Evolutionary conservation across 2,888 invertebrate genomes (phyloP).

Genomic region (Drosophila nr. perissopoda): DNA sequence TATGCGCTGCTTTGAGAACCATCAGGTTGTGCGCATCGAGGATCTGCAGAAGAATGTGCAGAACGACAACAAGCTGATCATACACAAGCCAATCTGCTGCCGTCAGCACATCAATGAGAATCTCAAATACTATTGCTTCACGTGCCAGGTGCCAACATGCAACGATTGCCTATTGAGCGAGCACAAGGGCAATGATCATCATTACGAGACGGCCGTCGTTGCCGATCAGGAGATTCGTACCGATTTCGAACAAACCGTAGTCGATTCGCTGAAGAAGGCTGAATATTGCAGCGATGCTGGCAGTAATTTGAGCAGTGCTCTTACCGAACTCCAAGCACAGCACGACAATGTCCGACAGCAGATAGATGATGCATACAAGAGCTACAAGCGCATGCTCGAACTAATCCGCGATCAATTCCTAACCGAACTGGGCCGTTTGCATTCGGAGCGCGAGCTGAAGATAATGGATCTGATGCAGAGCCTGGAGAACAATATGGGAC

Average conservation of each 20-base stretch:
- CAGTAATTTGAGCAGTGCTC: slow-evolving; percentile 90
- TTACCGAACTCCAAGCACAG: slow-evolving; percentile 94
- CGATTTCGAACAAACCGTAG: slow-evolving; percentile 90
- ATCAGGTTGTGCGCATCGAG: slow-evolving; percentile 95
- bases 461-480: slow-evolving; percentile 95
- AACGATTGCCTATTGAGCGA: slow-evolving; percentile 93
- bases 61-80: slow-evolving; percentile 90
- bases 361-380: slow-evolving; percentile 92
- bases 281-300: slow-evolving; percentile 91
- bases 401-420: slow-evolving; percentile 91
- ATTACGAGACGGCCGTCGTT: slow-evolving; percentile 92
- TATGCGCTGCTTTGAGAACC: slow-evolving; percentile 98
- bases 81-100: slow-evolving; percentile 96
- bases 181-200: slow-evolving; percentile 93
- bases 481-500: slow-evolving; percentile 93
- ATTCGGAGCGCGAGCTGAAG: slow-evolving; percentile 93
- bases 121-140: slow-evolving; percentile 94
- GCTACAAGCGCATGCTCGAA: slow-evolving; percentile 92
- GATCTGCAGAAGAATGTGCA: slow-evolving; percentile 90
- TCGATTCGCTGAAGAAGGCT: slow-evolving; percentile 90
- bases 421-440: slow-evolving; percentile 90
- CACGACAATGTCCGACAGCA: slow-evolving; percentile 93
- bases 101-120: slow-evolving; percentile 92
- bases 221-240: slow-evolving; percentile 92
- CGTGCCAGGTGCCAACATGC: slow-evolving; percentile 94